Conservation (phyloP, 2,888 invertebrate species). For the Scaptomyza cyrtandrae region DNA sequence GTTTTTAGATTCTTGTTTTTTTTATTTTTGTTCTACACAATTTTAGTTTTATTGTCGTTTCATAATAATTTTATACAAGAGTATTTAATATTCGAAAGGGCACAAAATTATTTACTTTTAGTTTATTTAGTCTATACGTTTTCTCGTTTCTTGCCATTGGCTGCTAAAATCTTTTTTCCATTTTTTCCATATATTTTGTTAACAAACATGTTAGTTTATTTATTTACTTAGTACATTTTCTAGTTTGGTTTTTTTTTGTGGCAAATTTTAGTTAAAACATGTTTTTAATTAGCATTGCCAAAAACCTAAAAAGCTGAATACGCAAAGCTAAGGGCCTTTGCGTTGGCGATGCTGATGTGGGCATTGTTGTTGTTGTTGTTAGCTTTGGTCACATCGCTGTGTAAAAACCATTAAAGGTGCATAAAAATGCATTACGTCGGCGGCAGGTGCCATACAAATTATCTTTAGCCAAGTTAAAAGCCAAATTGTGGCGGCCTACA, state of each 20-base stretch:
- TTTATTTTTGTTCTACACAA: no score
- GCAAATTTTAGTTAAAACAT: conserved; percentile 77
- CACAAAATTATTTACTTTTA: not conserved
- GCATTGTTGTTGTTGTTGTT: conserved; percentile 24
- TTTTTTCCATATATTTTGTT: conserved; percentile 41
- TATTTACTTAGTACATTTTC: conserved; percentile 7
- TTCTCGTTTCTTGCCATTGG: not conserved
- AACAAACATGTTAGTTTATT: conserved; percentile 46
- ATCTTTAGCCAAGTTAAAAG: conserved; percentile 76
- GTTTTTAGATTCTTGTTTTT: no score
- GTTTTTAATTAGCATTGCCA: conserved; percentile 64
- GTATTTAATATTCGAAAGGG: not conserved
- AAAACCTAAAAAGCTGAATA: conserved; percentile 5
- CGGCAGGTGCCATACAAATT: conserved; percentile 78
- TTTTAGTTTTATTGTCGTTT: no score
- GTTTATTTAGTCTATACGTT: not conserved
- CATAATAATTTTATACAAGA: not conserved
- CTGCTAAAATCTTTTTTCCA: conserved; percentile 13
- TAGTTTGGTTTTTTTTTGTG: conserved; percentile 21
- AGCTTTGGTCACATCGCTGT: conserved; percentile 57
- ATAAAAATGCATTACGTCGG: conserved; percentile 79
- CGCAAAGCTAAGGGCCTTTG: conserved; percentile 4
- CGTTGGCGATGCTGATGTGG: not conserved
- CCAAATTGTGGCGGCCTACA: conserved; percentile 57
- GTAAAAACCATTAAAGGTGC: conserved; percentile 72